A percentile compares a stretch with the other conserved stretches of the same genome.
phyloP scores from a whole-genome alignment of 2,113 vertebrate species.

The Pholis gunnellus region DNA sequence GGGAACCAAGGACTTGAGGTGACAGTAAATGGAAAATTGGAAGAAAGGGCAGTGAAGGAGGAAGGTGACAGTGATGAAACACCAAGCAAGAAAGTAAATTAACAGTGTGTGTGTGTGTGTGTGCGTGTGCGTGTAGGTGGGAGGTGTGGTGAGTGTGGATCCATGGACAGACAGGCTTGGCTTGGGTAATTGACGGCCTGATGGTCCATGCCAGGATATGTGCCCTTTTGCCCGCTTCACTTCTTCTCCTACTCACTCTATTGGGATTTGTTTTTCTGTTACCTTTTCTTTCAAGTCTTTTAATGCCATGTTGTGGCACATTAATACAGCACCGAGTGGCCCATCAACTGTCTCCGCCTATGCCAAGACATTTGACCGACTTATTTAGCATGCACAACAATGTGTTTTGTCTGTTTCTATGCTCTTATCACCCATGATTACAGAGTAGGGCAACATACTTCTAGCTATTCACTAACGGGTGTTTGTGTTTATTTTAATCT shows the following conservation, averaged over 20 bases:
- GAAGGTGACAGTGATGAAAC: slow-evolving; percentile 82
- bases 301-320: slow-evolving; percentile 22
- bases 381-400: slow-evolving; percentile 18
- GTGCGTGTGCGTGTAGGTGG: background rate
- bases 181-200: slow-evolving; percentile 74
- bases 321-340: background rate
- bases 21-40: slow-evolving; percentile 61
- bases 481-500: background rate
- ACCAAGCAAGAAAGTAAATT: slow-evolving; percentile 71
- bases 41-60: slow-evolving; percentile 68
- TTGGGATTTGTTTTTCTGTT: background rate
- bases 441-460: background rate
- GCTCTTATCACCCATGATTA: slow-evolving; percentile 32
- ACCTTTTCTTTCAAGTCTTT: slow-evolving; percentile 17
- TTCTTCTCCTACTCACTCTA: slow-evolving; percentile 31
- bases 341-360: slow-evolving; percentile 21
- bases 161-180: slow-evolving; percentile 56
- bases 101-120: slow-evolving; percentile 41
- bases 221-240: slow-evolving; percentile 31
- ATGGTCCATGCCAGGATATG: slow-evolving; percentile 54
- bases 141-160: slow-evolving; percentile 26
- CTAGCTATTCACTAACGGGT: background rate
- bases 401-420: slow-evolving; percentile 25
- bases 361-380: slow-evolving; percentile 28
- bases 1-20: slow-evolving; percentile 21